Evolutionary conservation across 1,140 invertebrate species (phyloP), one percentile per base, ranked within the genome.

Genomic region (Drosophila asahinai): DNA sequence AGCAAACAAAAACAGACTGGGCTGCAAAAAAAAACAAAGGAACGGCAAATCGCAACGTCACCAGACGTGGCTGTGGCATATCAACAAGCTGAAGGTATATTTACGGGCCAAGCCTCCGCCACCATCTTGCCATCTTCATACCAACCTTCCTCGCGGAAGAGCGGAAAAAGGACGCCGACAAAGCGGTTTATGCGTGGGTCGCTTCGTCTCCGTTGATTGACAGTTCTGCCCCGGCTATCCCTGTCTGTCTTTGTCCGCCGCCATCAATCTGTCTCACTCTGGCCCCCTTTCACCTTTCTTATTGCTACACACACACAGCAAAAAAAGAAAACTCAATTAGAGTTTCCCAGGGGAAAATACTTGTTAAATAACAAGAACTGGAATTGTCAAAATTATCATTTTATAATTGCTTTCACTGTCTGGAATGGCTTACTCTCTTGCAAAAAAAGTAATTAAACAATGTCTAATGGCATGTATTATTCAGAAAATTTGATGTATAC

Each of bases 111-210:
- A 48, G 67, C 67, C 67, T 42, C 63, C 19, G 49, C 22, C 38
- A 49, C n/a, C 38, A 49, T 30, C 22, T 14, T 27, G 22, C 22
- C 38, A 7, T 43, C 42, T n/a, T 19, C 14, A n/a, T 25, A 14
- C 40, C 38, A 45, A 3, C n/a, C 25, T 22, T 25, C 14, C 36
- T 3, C 27, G 27, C 48, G 15, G 36, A 36, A 67, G 17, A 15
- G 45, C 45, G 12, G 57, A 47, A 63, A 55, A 42, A 55, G 49
- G 47, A 67, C 63, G 14, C 25, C 36, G 70, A 67, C 47, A 51
- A 73, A 72, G 54, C 67, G 54, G 70, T 72, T 73, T 73, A 73
- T 73, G 67, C 67, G 70, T 72, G 70, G 70, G 67, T 73, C 45
- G 66, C 19, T 48, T 47, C 49, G 67, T 51, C 64, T 66, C 30